Percentiles rank a stretch among this genome's conserved stretches.
Evolutionary conservation across 2,113 vertebrate species (phyloP).

Genomic region (Scolopax mira): DNA sequence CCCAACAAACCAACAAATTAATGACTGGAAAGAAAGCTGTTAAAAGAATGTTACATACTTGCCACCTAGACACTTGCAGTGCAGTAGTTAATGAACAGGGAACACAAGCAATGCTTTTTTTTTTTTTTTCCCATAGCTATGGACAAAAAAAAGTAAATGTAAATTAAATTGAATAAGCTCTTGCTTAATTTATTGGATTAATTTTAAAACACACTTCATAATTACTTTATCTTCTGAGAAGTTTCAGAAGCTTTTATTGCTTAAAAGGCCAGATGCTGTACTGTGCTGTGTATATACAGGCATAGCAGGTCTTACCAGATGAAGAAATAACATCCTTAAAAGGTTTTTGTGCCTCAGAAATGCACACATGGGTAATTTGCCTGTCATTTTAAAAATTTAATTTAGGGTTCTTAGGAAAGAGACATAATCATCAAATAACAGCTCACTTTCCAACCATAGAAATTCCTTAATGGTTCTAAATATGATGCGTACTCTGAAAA

Average conservation of each 20-base stretch:
- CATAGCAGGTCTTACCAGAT: background rate
- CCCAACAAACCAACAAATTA: background rate
- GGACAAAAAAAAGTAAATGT: background rate
- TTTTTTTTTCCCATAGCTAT: background rate
- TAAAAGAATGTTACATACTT: background rate
- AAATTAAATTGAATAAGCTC: slow-evolving; percentile 35
- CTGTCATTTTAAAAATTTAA: slow-evolving; percentile 66
- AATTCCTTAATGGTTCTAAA: slow-evolving; percentile 52
- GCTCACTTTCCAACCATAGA: slow-evolving; percentile 21
- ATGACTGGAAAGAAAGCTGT: background rate
- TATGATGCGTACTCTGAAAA: background rate
- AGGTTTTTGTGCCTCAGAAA: slow-evolving; percentile 43
- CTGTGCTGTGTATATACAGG: background rate
- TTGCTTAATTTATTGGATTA: slow-evolving; percentile 52
- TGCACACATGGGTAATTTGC: slow-evolving; percentile 6
- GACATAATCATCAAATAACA: slow-evolving; percentile 48
- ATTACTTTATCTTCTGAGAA: slow-evolving; percentile 46
- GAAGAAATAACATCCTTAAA: slow-evolving; percentile 31
- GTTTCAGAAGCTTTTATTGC: slow-evolving; percentile 24
- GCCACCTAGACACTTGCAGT: background rate
- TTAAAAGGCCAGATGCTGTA: slow-evolving; percentile 14
- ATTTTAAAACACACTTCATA: slow-evolving; percentile 55
- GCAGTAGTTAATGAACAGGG: background rate
- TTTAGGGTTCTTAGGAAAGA: slow-evolving; percentile 52
- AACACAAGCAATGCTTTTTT: background rate